phyloP scores from a whole-genome alignment of 2,797 vertebrate species.

The Prionace glauca region DNA sequence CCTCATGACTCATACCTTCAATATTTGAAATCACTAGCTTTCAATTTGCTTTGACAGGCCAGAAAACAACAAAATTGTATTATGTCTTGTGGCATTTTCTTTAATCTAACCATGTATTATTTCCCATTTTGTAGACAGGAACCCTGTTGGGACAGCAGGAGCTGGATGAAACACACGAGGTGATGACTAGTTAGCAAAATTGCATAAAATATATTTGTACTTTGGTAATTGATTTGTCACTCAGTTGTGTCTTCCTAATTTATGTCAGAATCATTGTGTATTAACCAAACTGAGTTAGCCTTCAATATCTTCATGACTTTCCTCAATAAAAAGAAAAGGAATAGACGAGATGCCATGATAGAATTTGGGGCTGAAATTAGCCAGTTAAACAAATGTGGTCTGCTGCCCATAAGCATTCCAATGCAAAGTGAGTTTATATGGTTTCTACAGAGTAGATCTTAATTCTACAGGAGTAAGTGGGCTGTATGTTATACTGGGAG shows the following conservation, averaged over 20 bases:
- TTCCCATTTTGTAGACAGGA: background rate
- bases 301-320: background rate
- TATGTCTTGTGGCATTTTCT: background rate
- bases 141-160: background rate
- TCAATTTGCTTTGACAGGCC: background rate
- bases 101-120: background rate
- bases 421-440: background rate
- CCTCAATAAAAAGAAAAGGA: background rate
- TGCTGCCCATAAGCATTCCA: background rate
- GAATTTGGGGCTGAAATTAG: background rate
- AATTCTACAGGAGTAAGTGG: background rate
- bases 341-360: background rate
- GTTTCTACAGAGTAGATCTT: background rate
- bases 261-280: background rate
- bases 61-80: background rate
- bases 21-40: slow-evolving; percentile 29
- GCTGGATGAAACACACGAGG: background rate
- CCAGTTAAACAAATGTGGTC: background rate
- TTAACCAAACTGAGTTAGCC: background rate
- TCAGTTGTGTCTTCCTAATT: background rate
- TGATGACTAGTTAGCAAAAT: background rate
- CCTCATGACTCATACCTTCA: background rate
- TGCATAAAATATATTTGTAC: slow-evolving; percentile 15
- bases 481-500: background rate
- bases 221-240: background rate